A percentile compares a stretch with the other conserved stretches of the same genome.
Evolutionary conservation across 2,113 vertebrate genomes (phyloP).

Genomic region (Siniperca chuatsi): DNA sequence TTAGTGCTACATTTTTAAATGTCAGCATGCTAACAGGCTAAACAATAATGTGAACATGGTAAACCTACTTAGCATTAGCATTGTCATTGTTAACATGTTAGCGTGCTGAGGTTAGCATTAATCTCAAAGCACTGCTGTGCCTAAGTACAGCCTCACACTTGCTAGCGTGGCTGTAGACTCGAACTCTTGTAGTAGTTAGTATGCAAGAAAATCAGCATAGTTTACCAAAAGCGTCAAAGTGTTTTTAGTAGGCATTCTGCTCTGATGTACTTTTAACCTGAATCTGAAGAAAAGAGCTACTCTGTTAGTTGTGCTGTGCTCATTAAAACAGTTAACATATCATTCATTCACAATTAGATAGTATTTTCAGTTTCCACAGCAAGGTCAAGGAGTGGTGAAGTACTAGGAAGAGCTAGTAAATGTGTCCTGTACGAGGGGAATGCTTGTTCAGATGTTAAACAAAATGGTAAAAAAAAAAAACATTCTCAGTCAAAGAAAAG

Average conservation of each 20-base stretch:
- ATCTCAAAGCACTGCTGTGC: neutral
- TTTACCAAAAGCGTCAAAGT: neutral
- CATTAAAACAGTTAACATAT: neutral
- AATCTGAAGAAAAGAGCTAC: conserved; percentile 7
- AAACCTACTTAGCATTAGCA: neutral
- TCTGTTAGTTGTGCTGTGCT: neutral
- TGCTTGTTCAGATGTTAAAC: neutral
- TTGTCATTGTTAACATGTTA: neutral
- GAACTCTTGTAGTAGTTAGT: neutral
- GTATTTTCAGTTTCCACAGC: neutral
- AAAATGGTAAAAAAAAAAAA: conserved; percentile 12
- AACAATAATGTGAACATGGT: neutral
- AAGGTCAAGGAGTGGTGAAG: neutral
- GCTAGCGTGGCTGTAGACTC: too few species aligned
- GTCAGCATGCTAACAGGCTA: neutral
- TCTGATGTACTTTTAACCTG: neutral
- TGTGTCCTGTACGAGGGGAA: neutral
- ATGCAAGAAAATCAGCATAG: neutral
- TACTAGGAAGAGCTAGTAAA: neutral
- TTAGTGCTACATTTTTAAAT: too few species aligned
- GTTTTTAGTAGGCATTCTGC: neutral
- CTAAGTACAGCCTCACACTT: too few species aligned
- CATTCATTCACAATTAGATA: neutral
- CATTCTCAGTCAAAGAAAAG: conserved; percentile 28
- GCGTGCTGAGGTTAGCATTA: neutral